A percentile compares a stretch with the other conserved stretches of the same genome.
phyloP scores from a whole-genome alignment of 2,113 vertebrate species.

The Camelus bactrianus region DNA sequence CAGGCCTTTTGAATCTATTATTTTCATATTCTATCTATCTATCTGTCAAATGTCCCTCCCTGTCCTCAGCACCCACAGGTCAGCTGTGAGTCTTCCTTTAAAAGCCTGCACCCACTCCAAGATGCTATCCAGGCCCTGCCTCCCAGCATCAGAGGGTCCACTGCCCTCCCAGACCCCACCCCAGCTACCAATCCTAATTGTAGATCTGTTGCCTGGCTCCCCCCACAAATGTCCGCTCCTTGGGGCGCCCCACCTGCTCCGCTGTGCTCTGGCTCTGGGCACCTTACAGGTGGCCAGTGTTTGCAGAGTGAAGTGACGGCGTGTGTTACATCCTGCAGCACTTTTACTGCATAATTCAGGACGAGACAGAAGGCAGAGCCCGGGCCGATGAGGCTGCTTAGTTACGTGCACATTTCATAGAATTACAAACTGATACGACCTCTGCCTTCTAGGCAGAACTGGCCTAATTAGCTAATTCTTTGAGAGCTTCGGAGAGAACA shows the following conservation, averaged over 20 bases:
- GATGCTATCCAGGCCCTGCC: background rate
- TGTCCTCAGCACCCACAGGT: background rate
- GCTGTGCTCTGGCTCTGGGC: accelerated
- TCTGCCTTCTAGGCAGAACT: background rate
- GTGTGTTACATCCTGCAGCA: accelerated
- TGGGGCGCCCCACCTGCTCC: background rate
- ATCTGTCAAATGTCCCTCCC: background rate
- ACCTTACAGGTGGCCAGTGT: accelerated
- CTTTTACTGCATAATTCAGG: accelerated
- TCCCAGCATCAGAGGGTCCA: background rate
- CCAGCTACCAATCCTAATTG: background rate
- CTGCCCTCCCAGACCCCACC: background rate
- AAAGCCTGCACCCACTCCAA: background rate
- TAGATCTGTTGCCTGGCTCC: accelerated
- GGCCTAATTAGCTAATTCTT: background rate
- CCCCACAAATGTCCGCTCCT: background rate
- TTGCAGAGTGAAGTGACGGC: background rate
- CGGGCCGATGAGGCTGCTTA: accelerated
- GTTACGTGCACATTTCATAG: background rate
- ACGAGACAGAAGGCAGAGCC: background rate
- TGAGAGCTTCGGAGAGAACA: background rate
- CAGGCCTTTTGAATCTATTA: background rate
- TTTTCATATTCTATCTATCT: accelerated
- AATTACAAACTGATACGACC: accelerated
- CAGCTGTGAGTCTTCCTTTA: background rate